A percentile compares a stretch with the other conserved stretches of the same genome.
These are phyloP conservation scores for Galaxea fascicularis DNA, from an alignment of 92 coral and sea anemone genomes.

Conservation along the genomic window DNA sequence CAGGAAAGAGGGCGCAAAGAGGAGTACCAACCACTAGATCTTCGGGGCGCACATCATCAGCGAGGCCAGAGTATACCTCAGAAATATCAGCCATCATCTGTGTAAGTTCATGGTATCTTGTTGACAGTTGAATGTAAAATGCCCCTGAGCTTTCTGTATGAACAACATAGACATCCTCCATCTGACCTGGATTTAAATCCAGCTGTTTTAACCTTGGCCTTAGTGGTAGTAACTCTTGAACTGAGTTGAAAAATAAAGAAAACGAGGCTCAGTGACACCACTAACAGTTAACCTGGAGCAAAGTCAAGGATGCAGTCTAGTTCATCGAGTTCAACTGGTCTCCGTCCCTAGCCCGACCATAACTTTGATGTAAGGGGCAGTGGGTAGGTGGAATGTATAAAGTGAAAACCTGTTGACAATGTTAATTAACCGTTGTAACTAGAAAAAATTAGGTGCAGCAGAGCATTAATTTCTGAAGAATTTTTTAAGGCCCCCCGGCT, in stretches of 20 bases:
- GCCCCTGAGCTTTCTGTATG: conserved; percentile 64
- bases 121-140: conserved; percentile 80
- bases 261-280: not conserved
- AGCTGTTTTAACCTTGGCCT: conserved; percentile 16
- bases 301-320: too few relatives aligned
- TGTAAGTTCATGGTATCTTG: conserved; percentile 64
- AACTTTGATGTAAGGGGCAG: too few relatives aligned
- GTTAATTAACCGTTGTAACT: too few relatives aligned
- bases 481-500: too few relatives aligned
- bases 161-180: conserved; percentile 74
- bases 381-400: too few relatives aligned
- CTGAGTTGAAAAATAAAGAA: conserved; percentile 23
- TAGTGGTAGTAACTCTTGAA: not conserved
- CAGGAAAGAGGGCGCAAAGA: conserved; percentile 83
- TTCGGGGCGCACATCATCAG: conserved; percentile 49
- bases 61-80: conserved; percentile 58
- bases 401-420: too few relatives aligned
- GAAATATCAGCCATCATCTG: conserved; percentile 80
- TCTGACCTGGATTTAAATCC: conserved; percentile 56
- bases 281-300: not conserved
- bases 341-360: too few relatives aligned
- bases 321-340: too few relatives aligned
- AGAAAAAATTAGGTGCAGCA: too few relatives aligned
- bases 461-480: too few relatives aligned
- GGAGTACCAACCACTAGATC: conserved; percentile 54